Evolutionary conservation across 1,140 invertebrate genomes (phyloP).

Genomic region (Calliopsis andreniformis): DNA sequence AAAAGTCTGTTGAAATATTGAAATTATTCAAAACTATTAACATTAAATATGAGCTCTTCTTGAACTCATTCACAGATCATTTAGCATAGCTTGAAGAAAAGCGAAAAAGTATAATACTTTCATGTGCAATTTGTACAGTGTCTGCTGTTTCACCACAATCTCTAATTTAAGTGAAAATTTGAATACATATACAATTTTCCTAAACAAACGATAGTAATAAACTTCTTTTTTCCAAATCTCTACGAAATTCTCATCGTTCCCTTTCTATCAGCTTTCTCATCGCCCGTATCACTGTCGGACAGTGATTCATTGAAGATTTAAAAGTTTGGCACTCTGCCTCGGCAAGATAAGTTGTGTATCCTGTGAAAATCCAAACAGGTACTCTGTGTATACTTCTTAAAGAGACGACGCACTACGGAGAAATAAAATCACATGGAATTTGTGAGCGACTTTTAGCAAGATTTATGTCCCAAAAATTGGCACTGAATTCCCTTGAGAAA

Average conservation of each 20-base stretch:
- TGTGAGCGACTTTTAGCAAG: background rate
- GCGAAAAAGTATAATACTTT: too few relatives aligned
- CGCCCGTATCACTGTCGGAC: background rate
- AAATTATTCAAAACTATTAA: too few relatives aligned
- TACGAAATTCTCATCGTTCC: background rate
- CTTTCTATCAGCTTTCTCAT: background rate
- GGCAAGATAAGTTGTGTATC: background rate
- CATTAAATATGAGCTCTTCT: too few relatives aligned
- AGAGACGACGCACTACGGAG: background rate
- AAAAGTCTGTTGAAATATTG: too few relatives aligned
- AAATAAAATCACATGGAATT: conserved; percentile 27
- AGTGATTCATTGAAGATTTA: conserved; percentile 34
- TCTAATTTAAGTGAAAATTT: too few relatives aligned
- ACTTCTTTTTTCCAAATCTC: background rate
- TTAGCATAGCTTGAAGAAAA: too few relatives aligned
- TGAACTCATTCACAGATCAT: too few relatives aligned
- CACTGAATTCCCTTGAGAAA: background rate
- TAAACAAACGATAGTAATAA: too few relatives aligned
- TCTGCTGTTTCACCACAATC: too few relatives aligned
- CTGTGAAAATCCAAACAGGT: conserved; percentile 11
- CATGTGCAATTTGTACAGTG: too few relatives aligned
- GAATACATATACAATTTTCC: too few relatives aligned
- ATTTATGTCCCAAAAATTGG: conserved; percentile 35
- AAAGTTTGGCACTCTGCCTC: conserved; percentile 34
- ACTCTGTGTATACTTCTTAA: conserved; percentile 16